phyloP scores from a whole-genome alignment of 2,888 invertebrate species.

The Phoenoteleia sp. region DNA sequence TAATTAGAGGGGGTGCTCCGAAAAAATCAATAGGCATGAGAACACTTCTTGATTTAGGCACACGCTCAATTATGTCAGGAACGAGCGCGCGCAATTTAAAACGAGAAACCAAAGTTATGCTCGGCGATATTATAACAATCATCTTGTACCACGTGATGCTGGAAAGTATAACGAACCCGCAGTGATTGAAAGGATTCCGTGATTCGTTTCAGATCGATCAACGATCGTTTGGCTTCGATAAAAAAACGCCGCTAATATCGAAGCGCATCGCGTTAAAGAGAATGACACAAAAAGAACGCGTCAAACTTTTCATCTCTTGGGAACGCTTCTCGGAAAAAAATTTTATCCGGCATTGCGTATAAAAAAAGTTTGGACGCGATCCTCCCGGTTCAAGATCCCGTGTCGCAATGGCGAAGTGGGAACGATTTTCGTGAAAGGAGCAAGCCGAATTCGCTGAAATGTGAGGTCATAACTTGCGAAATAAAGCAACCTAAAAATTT shows the following conservation, averaged over 20 bases:
- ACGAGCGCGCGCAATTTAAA: slow-evolving; percentile 54
- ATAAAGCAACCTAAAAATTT: slow-evolving; percentile 35
- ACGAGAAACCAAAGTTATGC: slow-evolving; percentile 46
- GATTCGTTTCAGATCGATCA: slow-evolving; percentile 26
- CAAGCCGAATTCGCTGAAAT: background rate
- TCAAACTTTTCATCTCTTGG: background rate
- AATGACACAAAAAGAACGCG: slow-evolving; percentile 2
- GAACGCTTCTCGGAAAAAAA: background rate
- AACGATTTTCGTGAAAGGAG: background rate
- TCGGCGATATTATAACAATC: slow-evolving; percentile 23
- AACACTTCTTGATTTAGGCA: slow-evolving; percentile 72
- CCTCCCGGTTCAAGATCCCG: background rate
- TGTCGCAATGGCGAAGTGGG: background rate
- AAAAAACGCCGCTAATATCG: background rate
- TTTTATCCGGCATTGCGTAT: background rate
- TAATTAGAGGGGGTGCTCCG: slow-evolving; percentile 74
- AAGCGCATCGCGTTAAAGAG: background rate
- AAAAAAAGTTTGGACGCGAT: background rate
- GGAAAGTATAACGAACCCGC: slow-evolving; percentile 16
- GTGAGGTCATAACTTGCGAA: background rate
- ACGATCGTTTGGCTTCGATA: slow-evolving; percentile 22
- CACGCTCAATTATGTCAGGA: slow-evolving; percentile 67
- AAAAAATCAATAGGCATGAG: slow-evolving; percentile 75
- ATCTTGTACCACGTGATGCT: slow-evolving; percentile 20
- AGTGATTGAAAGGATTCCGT: slow-evolving; percentile 23